Evolutionary conservation across 2,888 invertebrate species (phyloP), one percentile per base, ranked within the genome.

Genomic region (Nematopogon swammerdamellus): DNA sequence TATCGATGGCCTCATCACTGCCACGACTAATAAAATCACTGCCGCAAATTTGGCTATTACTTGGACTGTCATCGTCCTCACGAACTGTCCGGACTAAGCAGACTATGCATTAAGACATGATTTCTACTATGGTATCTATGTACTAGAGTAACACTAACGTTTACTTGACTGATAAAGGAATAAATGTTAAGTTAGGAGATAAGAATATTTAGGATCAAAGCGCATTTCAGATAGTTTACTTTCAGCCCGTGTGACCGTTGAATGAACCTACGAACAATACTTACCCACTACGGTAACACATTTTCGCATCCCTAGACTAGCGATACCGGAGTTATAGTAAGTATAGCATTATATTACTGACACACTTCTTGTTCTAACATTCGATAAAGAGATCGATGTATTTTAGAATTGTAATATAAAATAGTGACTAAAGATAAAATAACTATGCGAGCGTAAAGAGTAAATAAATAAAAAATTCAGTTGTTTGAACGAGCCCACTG

Each of bases 371-470:
- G 25, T 25, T 25, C 5, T 25, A 25, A 25, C 25, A 6, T 25
- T 25, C 25, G 10, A 6, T 25, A 6, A 25, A 25, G 25, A 6
- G 25, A 25, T 4, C 10, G 4, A 25, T 25, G 25, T 25, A 25
- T 25, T 25, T 4, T 25, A 25, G 4, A 25, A 64, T 70, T 72
- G 72, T 75, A 70, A 65, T 70, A n/a, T n/a, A 67, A 68, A 71
- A 70, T 74, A 76, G 68, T 70, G n/a, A n/a, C n/a, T 70, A 69
- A 65, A 65, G 64, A 67, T 16, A 14, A 61, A 59, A 63, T 67
- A 58, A 57, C 65, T 68, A 69, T 67, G 74, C 72, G 72, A 70
- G 63, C 62, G 66, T 73, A 73, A 74, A 25, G 25, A 25, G 4
- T 25, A 25, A 6, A 25, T n/a, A n/a, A n/a, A n/a, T n/a, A n/a